Evolutionary conservation across 2,888 invertebrate genomes (phyloP).

Genomic region (Acanthosoma haemorrhoidale): DNA sequence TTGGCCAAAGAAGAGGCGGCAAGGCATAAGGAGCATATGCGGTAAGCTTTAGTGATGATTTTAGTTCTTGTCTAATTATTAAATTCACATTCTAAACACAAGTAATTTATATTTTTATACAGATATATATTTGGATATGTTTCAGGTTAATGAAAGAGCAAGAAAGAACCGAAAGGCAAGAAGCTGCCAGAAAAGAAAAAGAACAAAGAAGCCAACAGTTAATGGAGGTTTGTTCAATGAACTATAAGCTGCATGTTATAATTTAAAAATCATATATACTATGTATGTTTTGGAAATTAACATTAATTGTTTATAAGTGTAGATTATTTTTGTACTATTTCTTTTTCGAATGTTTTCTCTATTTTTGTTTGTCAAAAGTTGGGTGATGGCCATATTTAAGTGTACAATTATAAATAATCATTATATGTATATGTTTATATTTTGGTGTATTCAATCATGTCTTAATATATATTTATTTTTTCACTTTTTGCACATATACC

Average conservation of each 20-base stretch:
- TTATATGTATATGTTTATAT: background rate
- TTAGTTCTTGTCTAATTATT: background rate
- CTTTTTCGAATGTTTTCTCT: conserved; percentile 13
- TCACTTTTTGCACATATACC: background rate
- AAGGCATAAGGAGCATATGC: conserved; percentile 49
- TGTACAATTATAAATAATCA: background rate
- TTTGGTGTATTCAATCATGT: conserved; percentile 1
- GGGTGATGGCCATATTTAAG: conserved; percentile 23
- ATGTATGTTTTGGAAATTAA: conserved; percentile 25
- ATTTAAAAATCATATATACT: conserved; percentile 7
- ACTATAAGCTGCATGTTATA: conserved; percentile 8
- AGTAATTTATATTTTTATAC: background rate
- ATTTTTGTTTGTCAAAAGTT: background rate
- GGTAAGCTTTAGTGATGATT: conserved; percentile 43
- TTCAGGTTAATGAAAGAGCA: conserved; percentile 61
- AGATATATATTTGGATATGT: conserved; percentile 27
- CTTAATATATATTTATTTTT: background rate
- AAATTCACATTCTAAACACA: background rate
- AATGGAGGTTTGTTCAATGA: conserved; percentile 65
- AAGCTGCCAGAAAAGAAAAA: conserved; percentile 73
- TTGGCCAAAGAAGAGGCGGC: conserved; percentile 63
- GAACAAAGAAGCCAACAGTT: conserved; percentile 78
- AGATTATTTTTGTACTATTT: conserved; percentile 16
- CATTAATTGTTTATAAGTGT: conserved; percentile 21
- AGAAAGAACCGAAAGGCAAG: conserved; percentile 76